Evolutionary conservation across 2,797 vertebrate species (phyloP).

Genomic region (Etheostoma perlongum): DNA sequence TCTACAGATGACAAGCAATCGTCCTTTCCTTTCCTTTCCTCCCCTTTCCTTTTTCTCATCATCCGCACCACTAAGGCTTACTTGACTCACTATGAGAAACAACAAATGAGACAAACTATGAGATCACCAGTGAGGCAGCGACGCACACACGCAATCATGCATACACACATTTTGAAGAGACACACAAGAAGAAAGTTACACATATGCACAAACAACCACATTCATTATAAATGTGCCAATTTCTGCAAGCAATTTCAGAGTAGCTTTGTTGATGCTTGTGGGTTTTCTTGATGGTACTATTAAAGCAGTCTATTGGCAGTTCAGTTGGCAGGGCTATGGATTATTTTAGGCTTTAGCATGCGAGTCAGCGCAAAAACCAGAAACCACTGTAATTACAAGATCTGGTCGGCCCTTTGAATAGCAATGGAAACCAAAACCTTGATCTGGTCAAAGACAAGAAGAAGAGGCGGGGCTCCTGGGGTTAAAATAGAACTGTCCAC

Average conservation of each 20-base stretch:
- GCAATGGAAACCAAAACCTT: constrained; percentile 61
- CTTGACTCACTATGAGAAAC: constrained; percentile 45
- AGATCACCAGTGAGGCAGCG: constrained; percentile 45
- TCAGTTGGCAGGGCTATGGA: constrained; percentile 59
- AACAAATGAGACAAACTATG: constrained; percentile 53
- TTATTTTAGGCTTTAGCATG: constrained; percentile 78
- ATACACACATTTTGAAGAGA: constrained; percentile 13
- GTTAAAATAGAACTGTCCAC: constrained; percentile 77
- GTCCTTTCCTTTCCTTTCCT: not conserved
- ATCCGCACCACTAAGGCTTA: constrained; percentile 34
- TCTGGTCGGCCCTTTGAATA: constrained; percentile 60
- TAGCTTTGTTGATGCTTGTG: constrained; percentile 70
- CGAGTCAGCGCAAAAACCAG: constrained; percentile 72
- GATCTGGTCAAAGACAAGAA: constrained; percentile 62
- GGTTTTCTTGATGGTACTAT: constrained; percentile 80
- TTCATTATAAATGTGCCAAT: constrained; percentile 69
- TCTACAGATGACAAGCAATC: constrained; percentile 53
- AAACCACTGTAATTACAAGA: constrained; percentile 81
- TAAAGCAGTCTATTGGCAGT: constrained; percentile 77
- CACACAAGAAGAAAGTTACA: constrained; percentile 36
- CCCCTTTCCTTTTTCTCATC: constrained; percentile 18
- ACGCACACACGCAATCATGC: not conserved
- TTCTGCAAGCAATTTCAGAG: constrained; percentile 77
- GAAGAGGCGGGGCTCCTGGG: constrained; percentile 32
- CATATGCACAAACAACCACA: constrained; percentile 48